phyloP scores from a whole-genome alignment of 2,797 vertebrate species.

The Enteromius argenteus region DNA sequence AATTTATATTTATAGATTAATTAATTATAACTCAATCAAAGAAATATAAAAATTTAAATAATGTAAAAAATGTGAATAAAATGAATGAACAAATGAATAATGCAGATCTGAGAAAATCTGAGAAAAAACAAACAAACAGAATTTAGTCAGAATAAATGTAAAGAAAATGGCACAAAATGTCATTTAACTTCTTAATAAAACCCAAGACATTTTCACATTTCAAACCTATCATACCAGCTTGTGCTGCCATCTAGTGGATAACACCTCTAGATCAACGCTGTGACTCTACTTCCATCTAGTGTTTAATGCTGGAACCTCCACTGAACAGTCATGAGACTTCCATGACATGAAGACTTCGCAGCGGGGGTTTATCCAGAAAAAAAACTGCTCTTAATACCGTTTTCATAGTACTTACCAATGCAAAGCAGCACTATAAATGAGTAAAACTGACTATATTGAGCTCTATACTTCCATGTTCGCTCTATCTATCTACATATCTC shows the following conservation, averaged over 20 bases:
- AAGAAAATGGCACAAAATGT: neutral
- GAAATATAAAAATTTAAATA: neutral
- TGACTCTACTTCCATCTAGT: constrained; percentile 53
- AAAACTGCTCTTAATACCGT: neutral
- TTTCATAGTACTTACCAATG: too few relatives aligned
- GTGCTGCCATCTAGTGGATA: constrained; percentile 51
- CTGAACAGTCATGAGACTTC: neutral
- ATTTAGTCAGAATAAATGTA: neutral
- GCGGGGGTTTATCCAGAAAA: neutral
- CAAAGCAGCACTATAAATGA: neutral
- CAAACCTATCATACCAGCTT: neutral
- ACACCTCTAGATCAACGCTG: neutral
- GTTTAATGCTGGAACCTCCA: neutral
- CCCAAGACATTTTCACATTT: neutral
- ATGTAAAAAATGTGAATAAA: neutral
- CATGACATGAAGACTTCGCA: neutral
- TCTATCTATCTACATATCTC: constrained; percentile 16
- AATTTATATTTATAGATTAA: neutral
- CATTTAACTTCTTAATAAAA: neutral
- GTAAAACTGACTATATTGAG: neutral
- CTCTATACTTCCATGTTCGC: neutral
- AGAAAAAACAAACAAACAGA: neutral
- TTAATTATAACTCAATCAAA: too few relatives aligned
- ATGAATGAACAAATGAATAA: neutral
- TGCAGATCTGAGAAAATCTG: too few relatives aligned